Evolutionary conservation across 2,113 vertebrate genomes (phyloP), one percentile per base, ranked within the genome.

Genomic region (Porphyrio hochstetteri): DNA sequence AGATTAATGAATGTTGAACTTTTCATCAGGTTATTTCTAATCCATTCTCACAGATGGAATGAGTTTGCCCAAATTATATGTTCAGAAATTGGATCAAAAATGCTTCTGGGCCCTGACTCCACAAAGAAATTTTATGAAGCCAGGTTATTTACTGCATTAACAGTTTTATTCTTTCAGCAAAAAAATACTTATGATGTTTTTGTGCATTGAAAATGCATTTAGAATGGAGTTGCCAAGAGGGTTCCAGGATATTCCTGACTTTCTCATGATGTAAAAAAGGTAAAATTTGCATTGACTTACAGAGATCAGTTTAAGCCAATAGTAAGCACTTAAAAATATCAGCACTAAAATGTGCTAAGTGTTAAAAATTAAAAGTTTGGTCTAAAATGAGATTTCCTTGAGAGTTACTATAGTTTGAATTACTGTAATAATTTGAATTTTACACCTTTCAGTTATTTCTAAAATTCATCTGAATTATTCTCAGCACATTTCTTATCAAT

Each of bases 341-440:
- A 52, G 9, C 16, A 35, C 29, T 74, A 67, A 65, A 36, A 60
- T 50, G 7, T 74, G 40, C 12, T 68, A 77, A 52, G 15, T 46
- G n/a, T 52, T 72, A 81, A 92, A 83, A 86, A 61, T 83, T 69
- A 65, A 56, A 90, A 84, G n/a, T 70, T 92, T 27, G 52, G 11
- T 55, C 38, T 82, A 89, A 93, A 95, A 82, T 78, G 80, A 86
- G 52, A 68, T 92, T 95, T 96, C 19, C 33, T 67, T 78, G 69
- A 42, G 38, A 75, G 13, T 20, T 52, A 29, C 29, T 64, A 4
- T 56, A 87, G 13, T 52, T 92, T 76, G 20, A 91, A 82, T 82
- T 80, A 35, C 53, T 94, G 27, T n/a, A 71, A 79, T 91, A 87
- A 84, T 79, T 92, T 92, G 53, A 85, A 82, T 87, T 96, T 89